phyloP scores from a whole-genome alignment of 2,888 invertebrate genomes.

The Phytoseiulus persimilis region DNA sequence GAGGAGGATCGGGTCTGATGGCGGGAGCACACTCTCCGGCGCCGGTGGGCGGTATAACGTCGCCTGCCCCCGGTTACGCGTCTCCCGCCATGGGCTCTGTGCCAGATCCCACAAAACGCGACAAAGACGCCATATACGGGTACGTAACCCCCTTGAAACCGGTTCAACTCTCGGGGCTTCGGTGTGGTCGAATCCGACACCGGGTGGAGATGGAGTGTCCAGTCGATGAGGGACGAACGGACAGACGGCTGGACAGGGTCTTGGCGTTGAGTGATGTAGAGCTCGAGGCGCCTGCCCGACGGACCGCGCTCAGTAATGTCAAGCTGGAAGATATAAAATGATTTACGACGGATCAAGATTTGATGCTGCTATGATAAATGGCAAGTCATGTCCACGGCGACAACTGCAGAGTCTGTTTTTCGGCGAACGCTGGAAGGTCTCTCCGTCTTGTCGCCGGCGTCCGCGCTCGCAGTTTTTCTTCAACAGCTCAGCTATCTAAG shows the following conservation, averaged over 20 bases:
- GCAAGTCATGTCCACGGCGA: neutral
- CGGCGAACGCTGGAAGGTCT: no score
- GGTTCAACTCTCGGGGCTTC: neutral
- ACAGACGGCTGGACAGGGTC: neutral
- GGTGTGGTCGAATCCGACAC: neutral
- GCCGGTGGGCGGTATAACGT: conserved; percentile 19
- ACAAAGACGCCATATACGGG: conserved; percentile 98
- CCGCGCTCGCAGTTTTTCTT: neutral
- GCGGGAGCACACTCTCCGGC: conserved; percentile 43
- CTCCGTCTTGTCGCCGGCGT: no score
- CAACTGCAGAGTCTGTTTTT: neutral
- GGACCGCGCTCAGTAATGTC: conserved; percentile 16
- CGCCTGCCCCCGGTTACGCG: conserved; percentile 50
- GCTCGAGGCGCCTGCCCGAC: neutral
- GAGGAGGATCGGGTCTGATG: conserved; percentile 38
- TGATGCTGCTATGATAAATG: neutral
- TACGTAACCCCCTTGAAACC: no score
- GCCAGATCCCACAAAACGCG: conserved; percentile 88
- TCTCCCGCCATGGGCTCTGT: conserved; percentile 55
- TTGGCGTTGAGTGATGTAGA: conserved; percentile 32
- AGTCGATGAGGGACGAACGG: no score
- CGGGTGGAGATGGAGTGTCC: neutral
- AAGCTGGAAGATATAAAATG: neutral
- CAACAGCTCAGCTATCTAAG: neutral
- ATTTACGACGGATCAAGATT: neutral